Evolutionary conservation across 2,797 vertebrate species (phyloP), one percentile per base, ranked within the genome.

Genomic region (Protosalanx chinensis): DNA sequence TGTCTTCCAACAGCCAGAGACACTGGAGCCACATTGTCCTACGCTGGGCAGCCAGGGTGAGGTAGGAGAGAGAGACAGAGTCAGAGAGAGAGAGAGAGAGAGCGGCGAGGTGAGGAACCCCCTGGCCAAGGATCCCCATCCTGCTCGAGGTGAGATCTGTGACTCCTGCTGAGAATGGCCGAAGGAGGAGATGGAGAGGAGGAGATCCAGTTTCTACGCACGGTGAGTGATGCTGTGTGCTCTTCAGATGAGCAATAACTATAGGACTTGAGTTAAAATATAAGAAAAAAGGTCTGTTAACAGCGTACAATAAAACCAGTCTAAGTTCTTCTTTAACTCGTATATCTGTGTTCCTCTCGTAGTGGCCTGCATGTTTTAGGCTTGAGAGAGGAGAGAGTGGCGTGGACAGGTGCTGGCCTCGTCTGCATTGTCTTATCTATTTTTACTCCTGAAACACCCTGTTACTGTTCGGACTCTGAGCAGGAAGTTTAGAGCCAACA

Each of bases 141-240:
- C 83, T 70, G 75, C 70, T 80, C 60, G 46, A 78, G 71, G 79
- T 77, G 72, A 74, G 64, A 51, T 46, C 20, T 64, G 78, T 82
- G 70, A 85, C 76, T 77, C 67, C 64, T 74, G 70, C 68, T 74
- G 73, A 90, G 67, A 72, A 97, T 97, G 96, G 94, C 95, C 61
- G 96, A 97, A 84, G 94, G 89, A 72, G 93, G 93, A 75, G 96
- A 96, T 79, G 95, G 93, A 73, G 95, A 97, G 74, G 96, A 97
- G 72, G 96, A 97, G 76, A 96, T 97, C 75, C 96, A 96, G 85
- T 97, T 97, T 80, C 88, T 97, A 71, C 92, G 96, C n/a, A 97
- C 96, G 0, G 96, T 97, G 86, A 92, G 95, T 92, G 75, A 83
- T 87, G 85, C 85, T 8, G 2, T 58, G 16, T 2, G 12, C 20